Evolutionary conservation across 2,888 invertebrate genomes (phyloP).

Genomic region (Artemia sinica): DNA sequence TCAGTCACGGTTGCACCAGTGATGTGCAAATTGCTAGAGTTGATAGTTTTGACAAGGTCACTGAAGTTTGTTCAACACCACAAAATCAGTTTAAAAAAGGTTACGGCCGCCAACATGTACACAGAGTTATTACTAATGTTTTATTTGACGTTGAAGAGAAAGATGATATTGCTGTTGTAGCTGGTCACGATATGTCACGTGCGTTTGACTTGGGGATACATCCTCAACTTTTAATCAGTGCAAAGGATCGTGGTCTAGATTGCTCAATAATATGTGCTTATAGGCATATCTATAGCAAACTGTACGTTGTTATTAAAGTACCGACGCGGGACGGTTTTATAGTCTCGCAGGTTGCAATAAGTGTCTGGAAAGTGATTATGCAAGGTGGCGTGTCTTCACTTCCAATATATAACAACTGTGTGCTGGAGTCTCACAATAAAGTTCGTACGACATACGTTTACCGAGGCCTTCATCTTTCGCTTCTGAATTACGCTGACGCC

Average conservation of each 20-base stretch:
- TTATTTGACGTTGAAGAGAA: background rate
- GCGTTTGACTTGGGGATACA: too few species aligned
- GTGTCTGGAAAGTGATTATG: too few species aligned
- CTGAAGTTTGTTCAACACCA: background rate
- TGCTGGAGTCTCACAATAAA: too few species aligned
- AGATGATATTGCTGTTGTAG: background rate
- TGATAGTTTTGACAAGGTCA: background rate
- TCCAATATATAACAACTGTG: too few species aligned
- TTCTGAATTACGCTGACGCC: background rate
- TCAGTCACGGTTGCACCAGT: background rate
- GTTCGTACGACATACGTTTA: slow-evolving; percentile 7
- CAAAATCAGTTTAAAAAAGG: background rate
- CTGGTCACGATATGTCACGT: background rate
- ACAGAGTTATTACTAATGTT: slow-evolving; percentile 1
- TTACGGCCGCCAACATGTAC: background rate
- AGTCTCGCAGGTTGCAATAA: background rate
- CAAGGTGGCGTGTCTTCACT: too few species aligned
- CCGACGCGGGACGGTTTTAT: slow-evolving; percentile 1
- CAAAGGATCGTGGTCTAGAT: background rate
- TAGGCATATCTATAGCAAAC: slow-evolving; percentile 9
- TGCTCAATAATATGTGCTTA: background rate
- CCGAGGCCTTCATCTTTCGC: background rate
- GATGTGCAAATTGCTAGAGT: background rate
- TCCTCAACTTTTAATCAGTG: background rate
- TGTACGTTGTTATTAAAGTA: slow-evolving; percentile 2